These are phyloP conservation scores for Erithacus rubecula DNA, from an alignment of 2,797 vertebrate genomes.

Conservation along the genomic window DNA sequence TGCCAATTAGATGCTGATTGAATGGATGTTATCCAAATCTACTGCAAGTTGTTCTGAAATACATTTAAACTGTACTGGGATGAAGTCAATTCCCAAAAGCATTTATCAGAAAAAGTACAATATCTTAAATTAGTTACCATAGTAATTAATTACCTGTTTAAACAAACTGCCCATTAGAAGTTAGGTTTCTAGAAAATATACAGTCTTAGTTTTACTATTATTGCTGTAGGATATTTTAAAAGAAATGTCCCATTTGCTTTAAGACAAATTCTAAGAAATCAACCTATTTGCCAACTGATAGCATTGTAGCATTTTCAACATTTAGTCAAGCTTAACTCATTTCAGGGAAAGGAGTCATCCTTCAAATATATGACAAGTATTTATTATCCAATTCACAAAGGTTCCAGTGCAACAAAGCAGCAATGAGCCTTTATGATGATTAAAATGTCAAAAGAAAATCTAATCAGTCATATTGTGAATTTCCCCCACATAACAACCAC, in stretches of 20 bases:
- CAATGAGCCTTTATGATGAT: constrained; percentile 25
- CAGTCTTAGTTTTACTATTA: neutral
- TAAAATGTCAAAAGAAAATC: constrained; percentile 46
- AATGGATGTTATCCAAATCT: neutral
- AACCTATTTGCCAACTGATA: neutral
- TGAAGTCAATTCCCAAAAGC: neutral
- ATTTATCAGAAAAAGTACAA: neutral
- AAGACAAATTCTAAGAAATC: neutral
- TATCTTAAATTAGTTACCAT: neutral
- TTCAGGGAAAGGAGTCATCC: neutral
- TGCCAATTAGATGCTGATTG: neutral
- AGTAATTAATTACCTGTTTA: neutral
- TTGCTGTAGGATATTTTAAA: neutral
- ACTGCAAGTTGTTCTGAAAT: neutral
- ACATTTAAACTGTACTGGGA: neutral
- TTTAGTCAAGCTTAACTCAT: constrained; percentile 26
- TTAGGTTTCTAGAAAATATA: neutral
- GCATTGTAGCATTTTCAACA: neutral
- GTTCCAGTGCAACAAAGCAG: constrained; percentile 31
- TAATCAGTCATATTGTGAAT: constrained; percentile 5
- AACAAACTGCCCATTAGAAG: neutral
- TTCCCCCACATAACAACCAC: neutral
- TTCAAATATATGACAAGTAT: constrained; percentile 24
- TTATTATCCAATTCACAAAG: constrained; percentile 47
- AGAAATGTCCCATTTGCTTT: neutral